Evolutionary conservation across 2,888 invertebrate genomes (phyloP), one percentile per base, ranked within the genome.

Genomic region (Crocallis elinguaria): DNA sequence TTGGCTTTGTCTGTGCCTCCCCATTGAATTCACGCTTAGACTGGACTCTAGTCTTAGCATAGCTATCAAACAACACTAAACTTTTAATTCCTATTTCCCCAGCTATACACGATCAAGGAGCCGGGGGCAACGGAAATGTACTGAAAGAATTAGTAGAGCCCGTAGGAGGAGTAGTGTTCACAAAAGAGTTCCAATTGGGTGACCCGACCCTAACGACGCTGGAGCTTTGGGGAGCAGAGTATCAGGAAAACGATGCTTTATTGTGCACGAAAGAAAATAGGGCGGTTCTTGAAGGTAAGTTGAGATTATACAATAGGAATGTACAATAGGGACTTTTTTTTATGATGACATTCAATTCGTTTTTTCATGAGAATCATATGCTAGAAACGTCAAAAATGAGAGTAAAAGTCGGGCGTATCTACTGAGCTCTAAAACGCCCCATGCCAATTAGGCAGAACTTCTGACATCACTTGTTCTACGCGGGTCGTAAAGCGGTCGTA

Each of bases 51-150:
- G n/a, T n/a, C n/a, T n/a, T n/a, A n/a, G n/a, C 5, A 19, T 19
- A 19, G 5, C 19, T 4, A 5, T 19, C 3, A 19, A 5, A 19
- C 19, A 4, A 4, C 5, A 4, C 19, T 5, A 14, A 14, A 32
- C 14, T 17, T 23, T 9, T 27, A 8, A 42, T 32, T 21, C 13
- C 1, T 14, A 14, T 32, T 3, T 35, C 46, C 39, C 17, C 13
- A 96, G 98, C 93, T 0, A 99, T 99, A 68, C 99, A 99, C 79
- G 99, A 99, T 88, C 99, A 99, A 92, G 99, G 99, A 13, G 99
- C 99, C 6, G 99, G 99, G n/a, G 99, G 99, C 19, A 97, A 98
- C 77, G 97, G 99, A 1, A 99, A 99, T 81, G 99, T 99, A 0
- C 82, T 99, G 21, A 99, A 99, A 77, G 99, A 99, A 83, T 88